Conservation (phyloP, 2,113 vertebrate genomes). For the Nothobranchius kuhntae region DNA sequence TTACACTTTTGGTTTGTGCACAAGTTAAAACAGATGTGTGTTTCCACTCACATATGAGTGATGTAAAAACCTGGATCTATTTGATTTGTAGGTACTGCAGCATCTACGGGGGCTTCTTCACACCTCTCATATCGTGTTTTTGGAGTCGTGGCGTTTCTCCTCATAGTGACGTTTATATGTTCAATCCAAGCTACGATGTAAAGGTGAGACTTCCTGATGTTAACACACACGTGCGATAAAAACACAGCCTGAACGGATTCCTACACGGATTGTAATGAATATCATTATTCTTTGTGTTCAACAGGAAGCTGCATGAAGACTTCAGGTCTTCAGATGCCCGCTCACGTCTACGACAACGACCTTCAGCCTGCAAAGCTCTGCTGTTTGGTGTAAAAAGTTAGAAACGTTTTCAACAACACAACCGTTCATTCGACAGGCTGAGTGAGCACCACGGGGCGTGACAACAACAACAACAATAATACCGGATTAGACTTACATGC, state of each 20-base stretch:
- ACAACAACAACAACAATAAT: too few relatives aligned
- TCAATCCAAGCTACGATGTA: rapidly evolving
- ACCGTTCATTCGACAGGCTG: neutral
- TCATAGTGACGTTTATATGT: neutral
- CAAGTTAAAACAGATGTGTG: neutral
- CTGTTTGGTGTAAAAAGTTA: too few relatives aligned
- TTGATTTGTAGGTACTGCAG: neutral
- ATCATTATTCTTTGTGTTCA: neutral
- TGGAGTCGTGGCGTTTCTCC: neutral
- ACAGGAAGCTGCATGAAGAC: neutral
- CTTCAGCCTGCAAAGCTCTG: too few relatives aligned
- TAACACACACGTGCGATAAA: neutral
- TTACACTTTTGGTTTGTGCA: neutral
- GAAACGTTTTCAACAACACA: too few relatives aligned
- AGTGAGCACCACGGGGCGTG: neutral
- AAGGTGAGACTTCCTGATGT: constrained; percentile 29
- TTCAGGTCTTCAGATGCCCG: too few relatives aligned
- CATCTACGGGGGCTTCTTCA: neutral
- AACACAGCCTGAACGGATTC: neutral
- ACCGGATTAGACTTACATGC: too few relatives aligned
- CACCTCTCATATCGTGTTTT: neutral
- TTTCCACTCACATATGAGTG: neutral
- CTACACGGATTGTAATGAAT: neutral
- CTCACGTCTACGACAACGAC: too few relatives aligned
- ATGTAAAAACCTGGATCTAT: constrained; percentile 11